Base-by-base conservation (phyloP, 2,888 invertebrate genomes). In the Pterostichus madidus region DNA sequence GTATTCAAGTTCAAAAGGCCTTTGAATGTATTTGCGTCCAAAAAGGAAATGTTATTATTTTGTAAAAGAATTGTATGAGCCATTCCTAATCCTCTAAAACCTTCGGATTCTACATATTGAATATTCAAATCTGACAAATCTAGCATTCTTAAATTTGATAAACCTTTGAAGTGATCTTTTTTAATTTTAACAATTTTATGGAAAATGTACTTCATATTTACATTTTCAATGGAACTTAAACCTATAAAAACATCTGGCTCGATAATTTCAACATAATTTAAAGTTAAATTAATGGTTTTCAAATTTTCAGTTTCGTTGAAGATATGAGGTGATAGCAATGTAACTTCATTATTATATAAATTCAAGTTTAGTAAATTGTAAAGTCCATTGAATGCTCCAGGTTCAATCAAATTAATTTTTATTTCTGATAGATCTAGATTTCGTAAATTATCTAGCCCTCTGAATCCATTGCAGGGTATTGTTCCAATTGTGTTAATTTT, bases 121-220 rank as follows among this genome's bases (percentile, higher is more conserved):
- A 78, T 44, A 44, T 64, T 32, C 8, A 79, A n/a, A 24, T 64
- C 17, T 39, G 79, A 79, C n/a, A 79, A 79, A 79, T 79, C 64
- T 64, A 79, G 11, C 11, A 24, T 24, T 31, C 5, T 17, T n/a
- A 79, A 8, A n/a, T 10, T 44, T 2, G 11, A 46, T 61, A 79
- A 79, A 17, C 79, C 79, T 46, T 0, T 17, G 35, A 68, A 68
- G 6, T 68, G 68, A 59, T n/a, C n/a, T 59, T 46, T 79, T 64
- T 44, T 39, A 24, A 59, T 59, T 17, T 7, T 24, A 11, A 31
- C 31, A 24, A 59, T 52, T 49, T 80, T 68, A 8, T 15, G 24
- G 31, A 80, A 80, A 35, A 80, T 46, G 10, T 24, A 13, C 13
- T 31, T 46, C 10, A 52, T 8, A 32, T 80, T 11, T 49, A 80